Base-by-base conservation (phyloP, 1,140 invertebrate species). In the Odontomachus brunneus region DNA sequence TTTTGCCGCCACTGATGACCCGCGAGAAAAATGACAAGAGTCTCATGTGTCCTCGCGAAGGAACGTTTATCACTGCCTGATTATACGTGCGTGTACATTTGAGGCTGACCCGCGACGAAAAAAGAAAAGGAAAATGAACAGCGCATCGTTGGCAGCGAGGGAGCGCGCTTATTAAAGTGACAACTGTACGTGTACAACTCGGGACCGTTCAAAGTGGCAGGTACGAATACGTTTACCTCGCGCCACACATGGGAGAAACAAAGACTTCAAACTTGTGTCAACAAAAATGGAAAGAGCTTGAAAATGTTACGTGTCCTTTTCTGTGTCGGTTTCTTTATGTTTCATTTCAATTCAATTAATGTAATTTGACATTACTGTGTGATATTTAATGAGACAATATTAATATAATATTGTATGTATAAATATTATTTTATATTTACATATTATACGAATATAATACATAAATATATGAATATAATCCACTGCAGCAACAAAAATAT, bases 31-130 rank as follows among this genome's bases (percentile, higher is more conserved):
- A n/a, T n/a, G n/a, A n/a, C 29, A 33, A 5, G 29, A 5, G 29
- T 5, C 29, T 33, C 29, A 33, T 5, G 2, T 33, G 29, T 33
- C 11, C 19, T 71, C n/a, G 22, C 24, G n/a, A 76, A 66, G 19
- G 19, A 69, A 57, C 33, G 57, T 69, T 80, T 80, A 80, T 80
- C 63, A 69, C 14, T 24, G 60, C 71, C 65, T 78, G 51, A 78
- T 80, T 80, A 71, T 9, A 78, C 19, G 33, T 78, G 29, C 65
- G 51, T 80, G 75, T 71, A 17, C 57, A 80, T 44, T 80, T 38
- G 7, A 69, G n/a, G 24, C 65, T 69, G 75, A 78, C 63, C 57
- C 65, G 75, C 60, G 38, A 11, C 9, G 38, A 11, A 4, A 44
- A 44, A 44, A 7, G 9, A 44, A 80, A 71, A n/a, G n/a, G n/a